Evolutionary conservation across 2,113 vertebrate genomes (phyloP).

Genomic region (Columba janthina): DNA sequence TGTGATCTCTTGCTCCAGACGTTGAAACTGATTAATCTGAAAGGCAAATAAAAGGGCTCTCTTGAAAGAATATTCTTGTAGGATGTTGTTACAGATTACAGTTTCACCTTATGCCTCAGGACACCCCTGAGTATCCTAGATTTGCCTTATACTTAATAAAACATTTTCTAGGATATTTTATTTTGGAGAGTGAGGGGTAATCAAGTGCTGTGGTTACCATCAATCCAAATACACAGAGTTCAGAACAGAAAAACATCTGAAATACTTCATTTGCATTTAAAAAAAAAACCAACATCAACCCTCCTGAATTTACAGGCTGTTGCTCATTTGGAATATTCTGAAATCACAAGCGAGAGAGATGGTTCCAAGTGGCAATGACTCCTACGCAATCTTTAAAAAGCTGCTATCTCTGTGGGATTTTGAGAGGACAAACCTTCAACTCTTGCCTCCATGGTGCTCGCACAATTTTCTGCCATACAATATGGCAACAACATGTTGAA

Average conservation of each 20-base stretch:
- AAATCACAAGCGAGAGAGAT: neutral
- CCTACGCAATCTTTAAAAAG: neutral
- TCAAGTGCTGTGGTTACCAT: neutral
- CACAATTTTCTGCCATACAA: neutral
- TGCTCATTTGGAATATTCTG: conserved; percentile 19
- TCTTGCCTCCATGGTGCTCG: neutral
- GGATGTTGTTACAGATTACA: rapidly evolving
- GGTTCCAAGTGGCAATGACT: neutral
- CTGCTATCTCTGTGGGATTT: neutral
- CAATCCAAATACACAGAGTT: neutral
- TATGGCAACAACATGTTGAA: neutral
- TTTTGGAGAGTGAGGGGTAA: neutral
- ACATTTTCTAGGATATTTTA: neutral
- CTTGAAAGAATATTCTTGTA: rapidly evolving
- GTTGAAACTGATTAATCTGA: conserved; percentile 93
- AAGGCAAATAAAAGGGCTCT: neutral
- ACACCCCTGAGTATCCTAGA: neutral
- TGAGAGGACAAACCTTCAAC: neutral
- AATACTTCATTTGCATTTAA: neutral
- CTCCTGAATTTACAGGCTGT: neutral
- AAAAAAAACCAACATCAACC: neutral
- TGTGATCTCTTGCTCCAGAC: conserved; percentile 92
- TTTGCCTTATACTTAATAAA: neutral
- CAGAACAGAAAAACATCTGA: neutral
- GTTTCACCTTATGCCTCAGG: neutral